Evolutionary conservation across 2,888 invertebrate species (phyloP), one percentile per base, ranked within the genome.

Genomic region (Cephalotes varians): DNA sequence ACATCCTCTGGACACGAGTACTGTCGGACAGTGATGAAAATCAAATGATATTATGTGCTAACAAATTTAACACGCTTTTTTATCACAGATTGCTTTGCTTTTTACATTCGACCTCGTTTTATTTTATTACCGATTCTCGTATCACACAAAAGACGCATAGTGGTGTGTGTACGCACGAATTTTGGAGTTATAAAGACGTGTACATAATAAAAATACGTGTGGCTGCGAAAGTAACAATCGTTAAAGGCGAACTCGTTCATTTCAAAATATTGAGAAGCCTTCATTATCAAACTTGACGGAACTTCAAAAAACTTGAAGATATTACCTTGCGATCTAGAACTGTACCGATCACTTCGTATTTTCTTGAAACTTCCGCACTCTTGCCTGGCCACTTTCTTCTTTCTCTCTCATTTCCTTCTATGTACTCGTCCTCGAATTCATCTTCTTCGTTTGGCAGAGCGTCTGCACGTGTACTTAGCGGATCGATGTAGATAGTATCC

Each of bases 1-100:
- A 96, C 95, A 86, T 96, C 95, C 88, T 96, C 95, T 51, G 96
- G 91, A 73, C 56, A 37, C 5, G 77, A 40, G 54, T 85, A 87
- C 92, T 92, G 56, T 28, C 71, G 47, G 31, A 37, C 1, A 60
- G 10, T 1, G 1, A 62, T 2, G 7, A 44, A 54, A 56, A 56
- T 58, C 18, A 69, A 65, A 54, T 54, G 15, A 4, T 28, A 21
- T 51, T 40, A 54, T 15, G 31, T 31, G 31, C 18, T 40, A 56
- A 54, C 40, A 40, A 18, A 56, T 12, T n/a, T 25, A 18, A 31
- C 18, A 12, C 10, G 7, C 28, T 37, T 77, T 44, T 28, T 21
- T 2, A n/a, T 28, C 37, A 15, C 10, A 31, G 5, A 40, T 9
- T 56, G 1, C 1, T 67, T 40, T 31, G 7, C 21, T 56, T 69